Base-by-base conservation (phyloP, 2,113 vertebrate species). In the Lipotes vexillifer region DNA sequence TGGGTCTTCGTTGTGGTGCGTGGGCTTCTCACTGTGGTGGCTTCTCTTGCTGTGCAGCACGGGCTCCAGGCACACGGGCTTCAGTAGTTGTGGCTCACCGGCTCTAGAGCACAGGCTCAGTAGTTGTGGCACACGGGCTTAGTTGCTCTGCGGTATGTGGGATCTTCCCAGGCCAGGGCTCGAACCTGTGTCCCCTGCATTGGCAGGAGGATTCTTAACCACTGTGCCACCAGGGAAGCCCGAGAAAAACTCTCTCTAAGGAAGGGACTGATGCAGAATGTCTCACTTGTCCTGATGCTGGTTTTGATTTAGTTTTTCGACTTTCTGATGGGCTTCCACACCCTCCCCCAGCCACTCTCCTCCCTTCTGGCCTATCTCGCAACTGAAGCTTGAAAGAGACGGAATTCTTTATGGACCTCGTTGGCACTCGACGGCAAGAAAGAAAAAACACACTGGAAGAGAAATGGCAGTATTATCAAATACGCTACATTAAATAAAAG, bases 211-310 rank as follows among this genome's bases (percentile, higher is more conserved):
- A 17, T 52, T 52, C 49, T 52, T 52, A 52, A 52, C 49, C 49
- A 52, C 49, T 52, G 49, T 52, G 49, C 14, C 49, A 52, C 49
- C 49, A 17, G 14, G 49, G 49, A 52, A 52, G 49, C 17, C 49
- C 14, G 17, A 52, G 49, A 52, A 81, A 89, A 90, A 36, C 9
- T 7, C 31, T 55, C 89, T 78, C 38, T 49, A 94, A 81, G 20
- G 41, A 75, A 93, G 27, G 10, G 44, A 18, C 82, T 18, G 25
- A 88, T 86, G 55, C 2, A 85, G 83, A 90, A 59, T 25, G 69
- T 46, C 80, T 93, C 33, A 23, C 97, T 38, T 90, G 90, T 90
- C 77, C 96, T 97, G 92, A 97, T 97, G 92, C 90, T 77, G 74
- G 9, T 33, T 96, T 29, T 96, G 95, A 96, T 96, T 93, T 97